These are phyloP conservation scores for Pachyuromys duprasi DNA, from an alignment of 2,797 vertebrate genomes.

Conservation along the genomic window DNA sequence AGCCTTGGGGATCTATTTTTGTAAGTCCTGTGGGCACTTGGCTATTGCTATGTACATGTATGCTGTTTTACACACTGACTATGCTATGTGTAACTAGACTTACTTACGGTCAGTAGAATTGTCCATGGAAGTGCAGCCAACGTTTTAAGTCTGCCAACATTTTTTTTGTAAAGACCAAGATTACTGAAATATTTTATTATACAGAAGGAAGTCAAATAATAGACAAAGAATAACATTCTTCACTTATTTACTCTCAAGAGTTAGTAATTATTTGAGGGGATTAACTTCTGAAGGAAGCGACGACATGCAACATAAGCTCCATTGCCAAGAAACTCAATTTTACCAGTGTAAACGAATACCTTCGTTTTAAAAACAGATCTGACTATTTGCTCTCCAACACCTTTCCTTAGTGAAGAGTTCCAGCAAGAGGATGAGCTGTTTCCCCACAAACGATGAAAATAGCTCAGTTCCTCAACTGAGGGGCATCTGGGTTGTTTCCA, in stretches of 20 bases:
- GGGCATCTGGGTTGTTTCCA: no score
- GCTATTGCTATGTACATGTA: not conserved
- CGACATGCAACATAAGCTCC: not conserved
- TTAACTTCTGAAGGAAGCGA: not conserved
- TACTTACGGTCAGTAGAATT: not conserved
- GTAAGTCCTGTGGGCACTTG: not conserved
- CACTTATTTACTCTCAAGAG: not conserved
- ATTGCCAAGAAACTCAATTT: not conserved
- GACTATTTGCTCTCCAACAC: not conserved
- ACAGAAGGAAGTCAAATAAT: slow-evolving; percentile 25
- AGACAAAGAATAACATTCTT: not conserved
- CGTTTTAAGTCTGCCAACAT: not conserved
- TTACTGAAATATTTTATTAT: slow-evolving; percentile 8
- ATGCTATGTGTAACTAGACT: slow-evolving; percentile 24
- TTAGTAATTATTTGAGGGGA: not conserved
- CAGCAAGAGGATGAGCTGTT: not conserved
- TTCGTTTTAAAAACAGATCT: slow-evolving; percentile 17
- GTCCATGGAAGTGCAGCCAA: not conserved
- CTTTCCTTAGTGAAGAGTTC: not conserved
- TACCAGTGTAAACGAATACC: not conserved
- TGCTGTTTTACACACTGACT: not conserved
- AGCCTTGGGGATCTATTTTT: not conserved
- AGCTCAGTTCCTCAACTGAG: not conserved
- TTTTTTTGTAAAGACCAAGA: slow-evolving; percentile 2
- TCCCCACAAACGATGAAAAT: not conserved